A percentile compares a stretch with the other conserved stretches of the same genome.
These are phyloP conservation scores for Entomobrya multifasciata DNA, from an alignment of 2,888 invertebrate species.

Conservation along the genomic window DNA sequence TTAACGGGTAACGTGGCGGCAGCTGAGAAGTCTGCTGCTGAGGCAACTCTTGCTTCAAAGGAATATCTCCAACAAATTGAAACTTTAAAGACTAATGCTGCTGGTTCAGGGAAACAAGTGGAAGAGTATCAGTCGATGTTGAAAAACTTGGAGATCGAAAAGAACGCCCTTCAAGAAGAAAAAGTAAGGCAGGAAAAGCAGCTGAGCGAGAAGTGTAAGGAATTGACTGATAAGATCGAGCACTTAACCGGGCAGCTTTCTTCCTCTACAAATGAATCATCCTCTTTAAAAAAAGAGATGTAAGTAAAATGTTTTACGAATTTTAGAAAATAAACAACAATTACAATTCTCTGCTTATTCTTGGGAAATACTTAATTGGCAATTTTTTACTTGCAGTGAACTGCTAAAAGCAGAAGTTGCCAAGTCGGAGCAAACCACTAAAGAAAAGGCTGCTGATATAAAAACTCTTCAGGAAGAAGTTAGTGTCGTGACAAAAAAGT, in stretches of 20 bases:
- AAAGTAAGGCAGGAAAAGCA: conserved; percentile 80
- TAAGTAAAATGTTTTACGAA: too few relatives aligned
- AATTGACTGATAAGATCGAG: conserved; percentile 11
- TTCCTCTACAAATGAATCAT: conserved; percentile 12
- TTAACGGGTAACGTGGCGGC: conserved; percentile 32
- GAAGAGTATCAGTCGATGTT: conserved; percentile 23
- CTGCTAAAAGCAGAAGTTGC: conserved; percentile 79
- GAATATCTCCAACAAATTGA: conserved; percentile 25
- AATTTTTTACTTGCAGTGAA: conserved; percentile 78
- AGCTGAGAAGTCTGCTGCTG: neutral
- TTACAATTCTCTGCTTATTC: too few relatives aligned
- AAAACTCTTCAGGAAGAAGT: conserved; percentile 69
- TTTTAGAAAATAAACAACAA: too few relatives aligned
- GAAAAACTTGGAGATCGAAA: conserved; percentile 82
- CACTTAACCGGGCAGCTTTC: conserved; percentile 77
- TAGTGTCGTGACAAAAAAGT: conserved; percentile 37
- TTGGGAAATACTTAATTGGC: too few relatives aligned
- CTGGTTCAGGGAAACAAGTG: neutral
- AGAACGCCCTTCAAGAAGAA: conserved; percentile 79
- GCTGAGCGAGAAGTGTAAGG: conserved; percentile 75
- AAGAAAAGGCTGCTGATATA: conserved; percentile 78
- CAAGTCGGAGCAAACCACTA: conserved; percentile 82
- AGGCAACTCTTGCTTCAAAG: neutral
- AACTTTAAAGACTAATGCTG: neutral
- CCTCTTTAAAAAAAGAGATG: conserved; percentile 33